Percentiles rank a stretch among this genome's conserved stretches.
Evolutionary conservation across 2,888 invertebrate genomes (phyloP).

Genomic region (Leptopterna dolabrata): DNA sequence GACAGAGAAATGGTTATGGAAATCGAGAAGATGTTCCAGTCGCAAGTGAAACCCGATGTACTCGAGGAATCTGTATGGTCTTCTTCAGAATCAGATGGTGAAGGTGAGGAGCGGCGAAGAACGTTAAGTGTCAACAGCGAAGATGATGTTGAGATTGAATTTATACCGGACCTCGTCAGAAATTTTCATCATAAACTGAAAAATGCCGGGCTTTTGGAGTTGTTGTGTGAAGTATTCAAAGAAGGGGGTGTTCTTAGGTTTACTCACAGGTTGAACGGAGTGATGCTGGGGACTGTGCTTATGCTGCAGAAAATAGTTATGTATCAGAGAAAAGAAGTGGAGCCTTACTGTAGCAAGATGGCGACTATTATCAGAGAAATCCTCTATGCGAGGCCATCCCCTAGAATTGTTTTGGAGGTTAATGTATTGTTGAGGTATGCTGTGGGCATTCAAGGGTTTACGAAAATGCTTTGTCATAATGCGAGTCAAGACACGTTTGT

Average conservation of each 20-base stretch:
- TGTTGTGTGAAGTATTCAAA: slow-evolving; percentile 52
- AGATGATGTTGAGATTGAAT: slow-evolving; percentile 36
- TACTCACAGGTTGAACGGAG: slow-evolving; percentile 35
- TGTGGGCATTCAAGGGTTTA: slow-evolving; percentile 24
- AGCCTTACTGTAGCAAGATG: slow-evolving; percentile 32
- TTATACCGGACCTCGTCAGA: slow-evolving; percentile 37
- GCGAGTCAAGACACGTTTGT: slow-evolving; percentile 38
- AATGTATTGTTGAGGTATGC: slow-evolving; percentile 20
- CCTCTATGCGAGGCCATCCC: slow-evolving; percentile 41
- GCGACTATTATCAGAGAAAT: slow-evolving; percentile 41
- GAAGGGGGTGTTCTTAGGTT: slow-evolving; percentile 52
- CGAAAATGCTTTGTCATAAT: slow-evolving; percentile 49
- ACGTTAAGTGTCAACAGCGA: not conserved
- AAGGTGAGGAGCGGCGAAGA: not conserved
- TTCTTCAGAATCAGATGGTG: not conserved
- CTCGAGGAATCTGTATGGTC: slow-evolving; percentile 32
- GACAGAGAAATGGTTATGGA: slow-evolving; percentile 35
- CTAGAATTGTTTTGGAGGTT: slow-evolving; percentile 35
- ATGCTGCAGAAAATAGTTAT: slow-evolving; percentile 47
- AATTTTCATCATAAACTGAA: slow-evolving; percentile 45
- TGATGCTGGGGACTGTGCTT: slow-evolving; percentile 36
- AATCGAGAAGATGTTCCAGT: slow-evolving; percentile 36
- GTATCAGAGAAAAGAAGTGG: slow-evolving; percentile 32
- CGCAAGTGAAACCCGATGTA: slow-evolving; percentile 16
- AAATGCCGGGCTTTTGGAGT: slow-evolving; percentile 46